Evolutionary conservation across 1,140 invertebrate genomes (phyloP).

Genomic region (Drosophila pseudoananassae): DNA sequence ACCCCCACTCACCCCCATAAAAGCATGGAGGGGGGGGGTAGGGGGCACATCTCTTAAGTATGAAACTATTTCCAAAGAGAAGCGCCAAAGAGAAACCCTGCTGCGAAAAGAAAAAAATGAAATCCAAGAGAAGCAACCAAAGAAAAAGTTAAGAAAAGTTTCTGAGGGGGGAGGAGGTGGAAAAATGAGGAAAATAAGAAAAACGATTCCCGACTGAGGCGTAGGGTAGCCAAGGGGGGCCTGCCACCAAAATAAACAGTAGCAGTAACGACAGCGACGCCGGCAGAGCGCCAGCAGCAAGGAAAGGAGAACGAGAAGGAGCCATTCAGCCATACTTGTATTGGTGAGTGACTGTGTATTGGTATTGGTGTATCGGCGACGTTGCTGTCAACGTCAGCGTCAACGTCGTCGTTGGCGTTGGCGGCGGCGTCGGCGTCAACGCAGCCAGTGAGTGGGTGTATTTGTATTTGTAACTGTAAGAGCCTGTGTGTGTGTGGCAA

Average conservation of each 20-base stretch:
- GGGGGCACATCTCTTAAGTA: not conserved
- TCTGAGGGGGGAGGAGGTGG: not conserved
- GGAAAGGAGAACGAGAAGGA: conserved; percentile 26
- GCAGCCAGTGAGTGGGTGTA: conserved; percentile 10
- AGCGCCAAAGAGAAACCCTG: not conserved
- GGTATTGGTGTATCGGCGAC: conserved; percentile 17
- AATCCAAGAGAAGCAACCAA: conserved; percentile 19
- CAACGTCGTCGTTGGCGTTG: conserved; percentile 3
- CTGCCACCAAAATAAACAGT: conserved; percentile 67
- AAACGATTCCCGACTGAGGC: conserved; percentile 27
- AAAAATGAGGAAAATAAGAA: conserved; percentile 40
- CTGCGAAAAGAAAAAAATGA: not conserved
- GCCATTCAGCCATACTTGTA: conserved; percentile 18
- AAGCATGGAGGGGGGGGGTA: too few species aligned
- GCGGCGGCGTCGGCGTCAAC: conserved; percentile 26
- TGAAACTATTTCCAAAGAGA: conserved; percentile 26
- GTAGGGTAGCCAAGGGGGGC: conserved; percentile 8
- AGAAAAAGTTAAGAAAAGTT: conserved; percentile 58
- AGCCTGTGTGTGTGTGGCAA: conserved; percentile 11
- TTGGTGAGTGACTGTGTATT: not conserved
- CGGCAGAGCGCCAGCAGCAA: conserved; percentile 11
- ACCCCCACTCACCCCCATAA: not conserved
- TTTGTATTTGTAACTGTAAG: conserved; percentile 16
- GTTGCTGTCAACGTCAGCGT: conserved; percentile 2
- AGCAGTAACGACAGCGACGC: conserved; percentile 37